Evolutionary conservation across 2,113 vertebrate species (phyloP).

Genomic region (Boleophthalmus pectinirostris): DNA sequence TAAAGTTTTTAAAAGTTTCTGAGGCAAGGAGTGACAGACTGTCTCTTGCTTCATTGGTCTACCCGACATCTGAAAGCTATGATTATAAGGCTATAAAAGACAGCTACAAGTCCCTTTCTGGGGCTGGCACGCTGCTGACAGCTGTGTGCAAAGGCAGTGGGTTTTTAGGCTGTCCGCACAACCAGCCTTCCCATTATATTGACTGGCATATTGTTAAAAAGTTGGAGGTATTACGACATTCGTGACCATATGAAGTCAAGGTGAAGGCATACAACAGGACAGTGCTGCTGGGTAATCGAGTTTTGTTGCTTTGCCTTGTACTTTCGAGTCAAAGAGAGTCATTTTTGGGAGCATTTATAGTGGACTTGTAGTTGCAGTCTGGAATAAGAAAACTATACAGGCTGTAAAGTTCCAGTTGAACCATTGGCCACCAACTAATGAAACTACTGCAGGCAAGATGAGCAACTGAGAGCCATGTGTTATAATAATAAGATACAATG

Average conservation of each 20-base stretch:
- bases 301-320: neutral
- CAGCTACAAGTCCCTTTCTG: neutral
- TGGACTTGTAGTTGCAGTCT: neutral
- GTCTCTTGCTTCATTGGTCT: conserved; percentile 21
- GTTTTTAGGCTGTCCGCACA: neutral
- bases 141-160: neutral
- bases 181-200: neutral
- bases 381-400: neutral
- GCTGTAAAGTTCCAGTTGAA: too few relatives aligned
- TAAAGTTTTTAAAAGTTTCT: conserved; percentile 5
- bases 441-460: too few relatives aligned
- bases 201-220: conserved; percentile 1
- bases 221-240: neutral
- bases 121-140: conserved; percentile 3
- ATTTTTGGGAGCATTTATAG: neutral
- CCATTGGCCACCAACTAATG: too few relatives aligned
- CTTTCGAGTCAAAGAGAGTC: neutral
- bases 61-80: neutral
- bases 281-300: neutral
- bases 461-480: too few relatives aligned
- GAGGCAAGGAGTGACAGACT: conserved; percentile 22
- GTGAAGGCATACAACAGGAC: neutral
- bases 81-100: conserved; percentile 11
- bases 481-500: too few relatives aligned
- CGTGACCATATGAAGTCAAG: neutral